Evolutionary conservation across 2,888 invertebrate species (phyloP).

Genomic region (Drepanosiphum platanoidis): DNA sequence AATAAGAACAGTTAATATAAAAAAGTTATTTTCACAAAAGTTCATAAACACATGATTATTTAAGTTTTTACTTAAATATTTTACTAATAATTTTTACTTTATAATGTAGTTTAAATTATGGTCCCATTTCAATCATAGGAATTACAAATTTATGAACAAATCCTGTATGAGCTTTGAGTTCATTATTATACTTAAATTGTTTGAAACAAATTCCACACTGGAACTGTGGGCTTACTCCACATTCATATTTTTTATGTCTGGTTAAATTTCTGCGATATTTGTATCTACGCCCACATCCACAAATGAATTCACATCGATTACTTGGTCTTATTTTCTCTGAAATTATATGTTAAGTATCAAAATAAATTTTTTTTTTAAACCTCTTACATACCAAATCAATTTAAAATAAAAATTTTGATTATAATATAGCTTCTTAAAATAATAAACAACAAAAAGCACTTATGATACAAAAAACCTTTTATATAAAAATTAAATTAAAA

Average conservation of each 20-base stretch:
- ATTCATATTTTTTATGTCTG: conserved; percentile 66
- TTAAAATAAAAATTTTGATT: background rate
- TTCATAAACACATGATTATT: too few relatives aligned
- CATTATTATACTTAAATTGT: conserved; percentile 62
- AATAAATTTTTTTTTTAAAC: too few relatives aligned
- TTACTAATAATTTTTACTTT: too few relatives aligned
- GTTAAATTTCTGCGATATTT: conserved; percentile 67
- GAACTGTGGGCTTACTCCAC: conserved; percentile 64
- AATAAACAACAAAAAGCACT: conserved; percentile 29
- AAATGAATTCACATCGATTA: conserved; percentile 27
- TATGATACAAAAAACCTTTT: background rate
- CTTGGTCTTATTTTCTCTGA: conserved; percentile 13
- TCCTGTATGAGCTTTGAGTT: conserved; percentile 61
- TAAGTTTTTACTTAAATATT: too few relatives aligned
- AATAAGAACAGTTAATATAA: too few relatives aligned
- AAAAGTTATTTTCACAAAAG: too few relatives aligned
- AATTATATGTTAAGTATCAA: conserved; percentile 9
- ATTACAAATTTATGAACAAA: conserved; percentile 61
- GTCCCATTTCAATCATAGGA: conserved; percentile 34
- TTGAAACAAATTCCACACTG: conserved; percentile 61
- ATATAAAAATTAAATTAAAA: background rate
- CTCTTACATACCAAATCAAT: too few relatives aligned
- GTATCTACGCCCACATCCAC: conserved; percentile 68
- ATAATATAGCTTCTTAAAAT: conserved; percentile 1
- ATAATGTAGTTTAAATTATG: background rate